Percentiles rank a stretch among this genome's conserved stretches.
These are phyloP conservation scores for Netelia fuscicornis DNA, from an alignment of 2,888 invertebrate genomes.

Conservation along the genomic window DNA sequence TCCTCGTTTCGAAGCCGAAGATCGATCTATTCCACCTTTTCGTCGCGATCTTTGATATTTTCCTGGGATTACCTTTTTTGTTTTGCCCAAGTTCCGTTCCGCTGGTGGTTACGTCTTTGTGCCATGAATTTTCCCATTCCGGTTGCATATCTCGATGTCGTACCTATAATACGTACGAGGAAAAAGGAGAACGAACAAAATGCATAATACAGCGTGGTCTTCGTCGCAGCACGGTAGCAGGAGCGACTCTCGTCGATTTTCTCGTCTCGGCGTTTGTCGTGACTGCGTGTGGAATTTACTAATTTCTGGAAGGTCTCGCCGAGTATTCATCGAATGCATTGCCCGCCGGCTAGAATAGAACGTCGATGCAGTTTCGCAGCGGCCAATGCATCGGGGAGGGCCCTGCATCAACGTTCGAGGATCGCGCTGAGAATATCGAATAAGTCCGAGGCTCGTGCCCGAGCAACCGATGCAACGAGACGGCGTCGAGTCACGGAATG, in stretches of 20 bases:
- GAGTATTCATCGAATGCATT: slow-evolving; percentile 22
- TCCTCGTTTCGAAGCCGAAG: background rate
- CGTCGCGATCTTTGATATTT: slow-evolving; percentile 39
- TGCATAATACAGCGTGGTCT: slow-evolving; percentile 39
- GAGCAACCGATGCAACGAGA: slow-evolving; percentile 27
- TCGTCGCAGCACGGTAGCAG: slow-evolving; percentile 55
- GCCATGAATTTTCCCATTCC: slow-evolving; percentile 74
- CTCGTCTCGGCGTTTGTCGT: slow-evolving; percentile 50
- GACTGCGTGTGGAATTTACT: slow-evolving; percentile 80
- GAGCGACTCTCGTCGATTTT: slow-evolving; percentile 22
- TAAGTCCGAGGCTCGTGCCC: slow-evolving; percentile 52
- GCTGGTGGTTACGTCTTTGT: slow-evolving; percentile 41
- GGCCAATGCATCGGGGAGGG: slow-evolving; percentile 23
- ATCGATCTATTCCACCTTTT: slow-evolving; percentile 34
- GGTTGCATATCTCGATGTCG: slow-evolving; percentile 68
- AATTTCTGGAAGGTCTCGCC: slow-evolving; percentile 76
- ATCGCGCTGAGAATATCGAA: slow-evolving; percentile 57
- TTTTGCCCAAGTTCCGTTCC: slow-evolving; percentile 10
- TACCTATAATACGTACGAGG: slow-evolving; percentile 3
- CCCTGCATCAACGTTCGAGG: slow-evolving; percentile 29
- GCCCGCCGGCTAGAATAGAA: slow-evolving; percentile 53
- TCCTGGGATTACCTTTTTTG: background rate
- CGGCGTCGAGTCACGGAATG: background rate
- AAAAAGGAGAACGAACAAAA: slow-evolving; percentile 67
- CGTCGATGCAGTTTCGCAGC: slow-evolving; percentile 46